These are phyloP conservation scores for Cavia porcellus DNA, from an alignment of 2,113 vertebrate genomes.

Conservation along the genomic window DNA sequence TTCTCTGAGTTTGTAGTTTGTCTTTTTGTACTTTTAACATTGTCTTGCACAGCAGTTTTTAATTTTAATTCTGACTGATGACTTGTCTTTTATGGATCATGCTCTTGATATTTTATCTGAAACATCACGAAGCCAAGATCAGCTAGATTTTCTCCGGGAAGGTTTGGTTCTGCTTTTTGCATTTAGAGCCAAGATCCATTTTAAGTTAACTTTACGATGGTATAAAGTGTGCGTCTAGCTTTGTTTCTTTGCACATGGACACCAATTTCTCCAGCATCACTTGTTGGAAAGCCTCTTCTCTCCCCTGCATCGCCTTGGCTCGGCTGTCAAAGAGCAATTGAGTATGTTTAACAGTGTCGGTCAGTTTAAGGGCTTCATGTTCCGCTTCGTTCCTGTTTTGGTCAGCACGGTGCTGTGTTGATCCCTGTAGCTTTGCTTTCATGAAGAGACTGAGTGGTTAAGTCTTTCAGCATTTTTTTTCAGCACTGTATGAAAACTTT, in stretches of 20 bases:
- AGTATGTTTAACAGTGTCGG: neutral
- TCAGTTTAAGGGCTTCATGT: neutral
- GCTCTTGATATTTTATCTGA: neutral
- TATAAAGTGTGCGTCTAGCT: neutral
- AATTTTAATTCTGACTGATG: neutral
- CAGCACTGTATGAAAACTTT: neutral
- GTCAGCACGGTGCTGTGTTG: neutral
- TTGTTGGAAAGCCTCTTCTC: neutral
- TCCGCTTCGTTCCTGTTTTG: neutral
- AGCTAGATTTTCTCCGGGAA: neutral
- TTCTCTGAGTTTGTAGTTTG: neutral
- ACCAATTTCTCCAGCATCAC: neutral
- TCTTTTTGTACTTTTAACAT: neutral
- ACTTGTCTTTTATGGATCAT: conserved; percentile 1
- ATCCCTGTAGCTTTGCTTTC: conserved; percentile 23
- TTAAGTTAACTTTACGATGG: neutral
- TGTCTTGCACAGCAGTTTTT: neutral
- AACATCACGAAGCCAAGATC: neutral
- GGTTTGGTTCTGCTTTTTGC: conserved; percentile 27
- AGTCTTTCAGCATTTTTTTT: neutral
- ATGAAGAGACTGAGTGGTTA: conserved; percentile 10
- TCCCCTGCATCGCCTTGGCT: neutral
- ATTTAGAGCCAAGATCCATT: neutral
- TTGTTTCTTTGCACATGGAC: neutral
- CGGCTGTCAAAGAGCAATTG: neutral